These are phyloP conservation scores for Urosaurus nigricauda DNA, from an alignment of 2,797 vertebrate genomes.

Conservation along the genomic window DNA sequence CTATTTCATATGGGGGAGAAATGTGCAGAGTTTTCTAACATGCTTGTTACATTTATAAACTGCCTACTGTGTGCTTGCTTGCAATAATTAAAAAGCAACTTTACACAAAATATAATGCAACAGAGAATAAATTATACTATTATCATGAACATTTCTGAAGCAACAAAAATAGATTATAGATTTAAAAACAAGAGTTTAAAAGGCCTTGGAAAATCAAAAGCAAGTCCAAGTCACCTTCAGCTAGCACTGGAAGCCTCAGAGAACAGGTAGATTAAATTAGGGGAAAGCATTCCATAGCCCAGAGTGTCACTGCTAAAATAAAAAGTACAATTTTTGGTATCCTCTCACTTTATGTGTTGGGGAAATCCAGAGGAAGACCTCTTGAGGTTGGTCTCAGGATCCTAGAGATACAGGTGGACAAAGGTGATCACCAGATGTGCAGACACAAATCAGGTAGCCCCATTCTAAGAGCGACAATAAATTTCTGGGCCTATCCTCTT, in stretches of 20 bases:
- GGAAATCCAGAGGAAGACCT: neutral
- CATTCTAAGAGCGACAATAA: neutral
- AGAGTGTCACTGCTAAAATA: neutral
- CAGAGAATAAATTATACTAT: too few species aligned
- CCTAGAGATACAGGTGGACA: neutral
- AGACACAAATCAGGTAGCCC: neutral
- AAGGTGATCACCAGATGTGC: neutral
- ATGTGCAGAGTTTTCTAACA: neutral
- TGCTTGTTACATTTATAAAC: neutral
- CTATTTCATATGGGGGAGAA: neutral
- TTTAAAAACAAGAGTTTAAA: neutral
- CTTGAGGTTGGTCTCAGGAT: neutral
- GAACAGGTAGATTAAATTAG: neutral
- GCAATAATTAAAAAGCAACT: too few species aligned
- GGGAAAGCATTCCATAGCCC: neutral
- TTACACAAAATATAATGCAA: too few species aligned
- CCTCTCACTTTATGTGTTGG: neutral
- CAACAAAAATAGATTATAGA: neutral
- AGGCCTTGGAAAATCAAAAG: neutral
- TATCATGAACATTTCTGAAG: neutral
- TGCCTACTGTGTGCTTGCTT: neutral
- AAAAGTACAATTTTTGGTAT: neutral
- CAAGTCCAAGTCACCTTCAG: neutral
- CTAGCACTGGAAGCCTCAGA: neutral
- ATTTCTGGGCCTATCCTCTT: neutral